Percentiles rank a stretch among this genome's conserved stretches.
Evolutionary conservation across 2,797 vertebrate species (phyloP).

Genomic region (Hephaestus fuliginosus): DNA sequence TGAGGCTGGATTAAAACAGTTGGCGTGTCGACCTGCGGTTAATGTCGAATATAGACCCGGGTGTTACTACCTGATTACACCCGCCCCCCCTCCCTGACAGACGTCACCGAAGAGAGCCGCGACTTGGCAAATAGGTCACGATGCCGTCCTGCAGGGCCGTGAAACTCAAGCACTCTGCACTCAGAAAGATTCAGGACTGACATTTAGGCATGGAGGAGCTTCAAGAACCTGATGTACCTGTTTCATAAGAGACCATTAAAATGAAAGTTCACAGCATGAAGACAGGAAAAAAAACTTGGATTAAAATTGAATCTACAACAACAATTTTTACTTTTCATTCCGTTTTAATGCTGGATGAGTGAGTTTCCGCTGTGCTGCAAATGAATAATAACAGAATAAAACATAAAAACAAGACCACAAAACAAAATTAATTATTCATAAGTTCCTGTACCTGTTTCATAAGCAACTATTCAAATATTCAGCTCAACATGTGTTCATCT

Average conservation of each 20-base stretch:
- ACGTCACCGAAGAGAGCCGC: neutral
- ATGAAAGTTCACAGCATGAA: neutral
- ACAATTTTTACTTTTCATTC: too few species aligned
- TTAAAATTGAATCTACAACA: too few species aligned
- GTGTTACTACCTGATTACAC: conserved; percentile 10
- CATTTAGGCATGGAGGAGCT: conserved; percentile 7
- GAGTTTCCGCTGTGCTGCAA: too few species aligned
- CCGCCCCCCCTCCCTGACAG: neutral
- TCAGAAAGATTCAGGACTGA: neutral
- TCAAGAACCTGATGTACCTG: conserved; percentile 6
- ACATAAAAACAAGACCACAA: too few species aligned
- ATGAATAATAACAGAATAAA: too few species aligned
- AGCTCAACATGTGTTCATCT: too few species aligned
- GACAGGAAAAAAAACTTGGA: too few species aligned
- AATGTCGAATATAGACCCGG: conserved; percentile 39
- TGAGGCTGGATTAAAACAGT: conserved; percentile 52
- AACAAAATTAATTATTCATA: too few species aligned
- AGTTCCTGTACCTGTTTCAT: too few species aligned
- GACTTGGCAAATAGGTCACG: conserved; percentile 26
- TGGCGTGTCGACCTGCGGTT: conserved; percentile 27
- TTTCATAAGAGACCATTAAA: conserved; percentile 5
- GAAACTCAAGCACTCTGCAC: conserved; percentile 8
- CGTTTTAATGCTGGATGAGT: too few species aligned
- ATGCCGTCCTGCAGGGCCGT: neutral
- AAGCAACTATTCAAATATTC: too few species aligned